Conservation (phyloP, 2,797 vertebrate genomes). For the Erithacus rubecula region DNA sequence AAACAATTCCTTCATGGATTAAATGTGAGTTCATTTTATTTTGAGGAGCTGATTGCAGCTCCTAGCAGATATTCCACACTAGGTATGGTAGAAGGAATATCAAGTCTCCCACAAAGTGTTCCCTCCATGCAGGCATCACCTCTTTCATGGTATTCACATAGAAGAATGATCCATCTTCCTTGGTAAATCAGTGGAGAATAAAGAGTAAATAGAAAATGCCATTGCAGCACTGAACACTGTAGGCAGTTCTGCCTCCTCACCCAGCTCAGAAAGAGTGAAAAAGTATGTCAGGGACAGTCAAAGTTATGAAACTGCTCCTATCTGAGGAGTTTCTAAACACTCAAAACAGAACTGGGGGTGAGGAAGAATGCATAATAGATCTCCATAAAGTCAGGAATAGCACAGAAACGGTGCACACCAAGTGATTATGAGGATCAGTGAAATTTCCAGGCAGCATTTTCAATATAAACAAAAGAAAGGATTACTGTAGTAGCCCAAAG, state of each 20-base stretch:
- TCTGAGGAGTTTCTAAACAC: not conserved
- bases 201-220: not conserved
- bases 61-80: rapidly evolving
- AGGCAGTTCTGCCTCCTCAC: not conserved
- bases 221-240: not conserved
- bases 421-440: not conserved
- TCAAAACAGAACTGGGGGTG: not conserved
- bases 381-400: not conserved
- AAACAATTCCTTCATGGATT: not conserved
- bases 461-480: not conserved
- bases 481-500: not conserved
- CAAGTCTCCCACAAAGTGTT: not conserved
- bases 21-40: not conserved
- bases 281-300: not conserved
- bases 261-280: not conserved
- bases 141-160: not conserved
- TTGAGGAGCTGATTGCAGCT: not conserved
- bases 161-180: not conserved
- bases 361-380: not conserved
- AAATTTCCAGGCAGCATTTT: not conserved
- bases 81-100: not conserved
- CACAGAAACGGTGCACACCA: not conserved
- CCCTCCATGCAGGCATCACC: not conserved
- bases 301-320: not conserved
- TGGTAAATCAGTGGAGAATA: not conserved